Evolutionary conservation across 2,113 vertebrate species (phyloP).

Genomic region (Ophthalmolycus amberensis): DNA sequence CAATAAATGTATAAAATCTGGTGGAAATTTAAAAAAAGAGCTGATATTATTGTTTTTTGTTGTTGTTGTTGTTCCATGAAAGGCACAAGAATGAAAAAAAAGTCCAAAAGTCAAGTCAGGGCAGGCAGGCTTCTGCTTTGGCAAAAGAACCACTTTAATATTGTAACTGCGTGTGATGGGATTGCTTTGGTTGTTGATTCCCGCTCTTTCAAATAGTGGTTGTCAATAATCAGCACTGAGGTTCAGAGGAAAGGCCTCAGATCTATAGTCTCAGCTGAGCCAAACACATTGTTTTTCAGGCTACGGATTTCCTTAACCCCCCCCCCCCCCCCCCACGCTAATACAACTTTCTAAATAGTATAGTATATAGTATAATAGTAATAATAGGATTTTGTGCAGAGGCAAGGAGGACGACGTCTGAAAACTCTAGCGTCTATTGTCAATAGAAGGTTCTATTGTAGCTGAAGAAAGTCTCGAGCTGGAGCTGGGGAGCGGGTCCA

Average conservation of each 20-base stretch:
- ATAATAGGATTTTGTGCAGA: constrained; percentile 26
- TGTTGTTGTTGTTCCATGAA: constrained; percentile 66
- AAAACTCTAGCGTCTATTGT: constrained; percentile 8
- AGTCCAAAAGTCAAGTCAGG: constrained; percentile 66
- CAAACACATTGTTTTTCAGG: constrained; percentile 30
- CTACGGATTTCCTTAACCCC: constrained; percentile 34
- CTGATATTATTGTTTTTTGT: constrained; percentile 38
- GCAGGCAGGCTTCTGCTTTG: constrained; percentile 76
- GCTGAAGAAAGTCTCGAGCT: background rate
- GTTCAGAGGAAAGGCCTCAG: constrained; percentile 46
- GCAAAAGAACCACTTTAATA: constrained; percentile 64
- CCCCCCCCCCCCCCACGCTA: background rate
- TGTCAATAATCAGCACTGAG: constrained; percentile 41
- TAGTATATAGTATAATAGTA: no score
- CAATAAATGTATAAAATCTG: constrained; percentile 68
- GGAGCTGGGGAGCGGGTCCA: constrained; percentile 6
- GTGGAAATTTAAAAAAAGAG: constrained; percentile 55
- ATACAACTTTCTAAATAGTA: constrained; percentile 36
- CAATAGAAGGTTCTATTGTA: background rate
- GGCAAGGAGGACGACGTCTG: constrained; percentile 20
- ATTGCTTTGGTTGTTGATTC: constrained; percentile 62
- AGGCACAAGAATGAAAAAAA: constrained; percentile 71
- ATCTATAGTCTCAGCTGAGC: constrained; percentile 26
- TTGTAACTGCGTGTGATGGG: constrained; percentile 54
- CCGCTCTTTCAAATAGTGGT: constrained; percentile 44